Evolutionary conservation across 2,113 vertebrate genomes (phyloP).

Genomic region (Megaceryle maxima): DNA sequence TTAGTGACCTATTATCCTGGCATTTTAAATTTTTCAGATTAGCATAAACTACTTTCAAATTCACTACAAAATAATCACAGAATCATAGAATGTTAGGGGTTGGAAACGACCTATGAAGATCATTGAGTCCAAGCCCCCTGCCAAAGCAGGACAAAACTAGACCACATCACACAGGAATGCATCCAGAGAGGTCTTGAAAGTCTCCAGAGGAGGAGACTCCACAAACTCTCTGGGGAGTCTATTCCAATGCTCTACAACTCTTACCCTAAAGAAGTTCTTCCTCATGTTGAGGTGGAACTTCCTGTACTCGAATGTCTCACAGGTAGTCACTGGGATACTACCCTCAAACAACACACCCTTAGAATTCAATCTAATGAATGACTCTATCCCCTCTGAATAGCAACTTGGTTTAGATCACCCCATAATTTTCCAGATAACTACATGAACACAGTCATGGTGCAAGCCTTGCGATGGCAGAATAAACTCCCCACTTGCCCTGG

Average conservation of each 20-base stretch:
- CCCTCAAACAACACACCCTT: background rate
- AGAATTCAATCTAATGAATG: background rate
- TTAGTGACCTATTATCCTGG: background rate
- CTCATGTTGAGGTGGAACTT: no score
- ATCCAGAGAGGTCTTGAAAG: no score
- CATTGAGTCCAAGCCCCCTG: no score
- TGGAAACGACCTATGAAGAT: no score
- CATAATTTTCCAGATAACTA: background rate
- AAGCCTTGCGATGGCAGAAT: background rate
- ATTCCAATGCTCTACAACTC: no score
- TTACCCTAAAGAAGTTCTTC: no score
- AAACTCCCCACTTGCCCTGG: background rate
- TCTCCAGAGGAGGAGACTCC: no score
- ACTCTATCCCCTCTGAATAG: background rate
- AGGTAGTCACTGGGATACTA: background rate
- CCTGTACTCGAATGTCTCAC: background rate
- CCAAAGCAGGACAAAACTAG: no score
- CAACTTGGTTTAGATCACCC: background rate
- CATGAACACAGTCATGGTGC: rapidly evolving
- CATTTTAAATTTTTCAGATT: background rate
- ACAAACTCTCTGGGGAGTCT: no score
- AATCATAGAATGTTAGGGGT: no score
- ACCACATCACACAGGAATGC: no score
- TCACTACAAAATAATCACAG: background rate
- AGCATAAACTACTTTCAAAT: background rate